A percentile compares a stretch with the other conserved stretches of the same genome.
Conservation (phyloP, 2,797 vertebrate genomes). For the Morelia viridis region DNA sequence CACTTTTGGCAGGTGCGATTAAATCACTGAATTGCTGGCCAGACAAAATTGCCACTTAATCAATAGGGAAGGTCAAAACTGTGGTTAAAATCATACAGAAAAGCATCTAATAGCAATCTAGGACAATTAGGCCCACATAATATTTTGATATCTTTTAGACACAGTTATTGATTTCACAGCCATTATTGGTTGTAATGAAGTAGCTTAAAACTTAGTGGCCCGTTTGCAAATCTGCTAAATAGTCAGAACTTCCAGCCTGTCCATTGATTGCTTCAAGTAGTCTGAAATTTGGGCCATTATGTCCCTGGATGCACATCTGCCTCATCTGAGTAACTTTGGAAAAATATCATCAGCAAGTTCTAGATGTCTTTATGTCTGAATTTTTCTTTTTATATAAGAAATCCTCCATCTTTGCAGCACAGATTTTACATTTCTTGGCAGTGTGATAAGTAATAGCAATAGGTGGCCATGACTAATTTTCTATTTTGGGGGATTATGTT, state of each 20-base stretch:
- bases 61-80: slow-evolving; percentile 71
- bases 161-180: slow-evolving; percentile 36
- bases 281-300: slow-evolving; percentile 45
- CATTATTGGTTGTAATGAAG: slow-evolving; percentile 45
- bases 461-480: background rate
- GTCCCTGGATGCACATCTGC: slow-evolving; percentile 30
- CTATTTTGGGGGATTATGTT: background rate
- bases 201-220: slow-evolving; percentile 28
- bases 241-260: slow-evolving; percentile 10
- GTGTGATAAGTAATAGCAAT: background rate
- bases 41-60: slow-evolving; percentile 74
- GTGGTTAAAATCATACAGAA: slow-evolving; percentile 56
- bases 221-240: slow-evolving; percentile 13
- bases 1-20: slow-evolving; percentile 70
- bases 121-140: slow-evolving; percentile 38
- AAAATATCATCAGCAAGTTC: slow-evolving; percentile 2
- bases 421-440: background rate
- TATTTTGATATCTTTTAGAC: slow-evolving; percentile 42
- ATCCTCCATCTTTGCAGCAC: background rate
- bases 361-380: slow-evolving; percentile 1
- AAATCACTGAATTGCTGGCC: slow-evolving; percentile 73
- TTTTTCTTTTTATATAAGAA: slow-evolving; percentile 8
- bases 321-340: slow-evolving; percentile 2
- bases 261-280: slow-evolving; percentile 42
- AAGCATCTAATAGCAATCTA: slow-evolving; percentile 51